Evolutionary conservation across 2,888 invertebrate genomes (phyloP).

Genomic region (Drosophila incognita): DNA sequence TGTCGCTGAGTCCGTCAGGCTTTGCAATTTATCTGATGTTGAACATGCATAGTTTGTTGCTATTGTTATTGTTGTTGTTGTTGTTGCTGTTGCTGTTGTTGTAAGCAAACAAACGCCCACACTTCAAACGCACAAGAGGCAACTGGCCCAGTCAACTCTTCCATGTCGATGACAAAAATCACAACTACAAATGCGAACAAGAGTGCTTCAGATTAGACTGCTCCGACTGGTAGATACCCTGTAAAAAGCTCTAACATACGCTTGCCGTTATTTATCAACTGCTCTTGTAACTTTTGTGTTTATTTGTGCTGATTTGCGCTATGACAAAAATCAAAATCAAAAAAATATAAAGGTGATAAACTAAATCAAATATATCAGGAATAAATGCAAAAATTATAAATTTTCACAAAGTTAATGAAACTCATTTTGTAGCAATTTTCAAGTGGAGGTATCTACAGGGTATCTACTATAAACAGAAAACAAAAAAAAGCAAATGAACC

Average conservation of each 20-base stretch:
- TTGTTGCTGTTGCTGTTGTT: constrained; percentile 50
- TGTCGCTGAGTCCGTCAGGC: constrained; percentile 60
- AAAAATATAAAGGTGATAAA: background rate
- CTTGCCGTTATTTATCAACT: background rate
- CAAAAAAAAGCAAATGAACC: constrained; percentile 12
- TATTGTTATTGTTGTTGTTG: constrained; percentile 18
- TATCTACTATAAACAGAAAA: constrained; percentile 13
- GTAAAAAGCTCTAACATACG: accelerated
- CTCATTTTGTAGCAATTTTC: background rate
- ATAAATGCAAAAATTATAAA: background rate
- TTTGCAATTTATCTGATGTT: constrained; percentile 79
- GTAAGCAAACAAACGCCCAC: constrained; percentile 77
- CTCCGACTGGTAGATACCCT: background rate
- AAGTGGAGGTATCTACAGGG: background rate
- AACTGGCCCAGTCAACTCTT: constrained; percentile 65
- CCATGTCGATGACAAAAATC: constrained; percentile 75
- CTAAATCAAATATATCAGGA: background rate
- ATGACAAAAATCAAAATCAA: background rate
- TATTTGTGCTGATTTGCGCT: background rate
- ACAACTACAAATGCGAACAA: constrained; percentile 25
- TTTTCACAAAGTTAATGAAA: accelerated
- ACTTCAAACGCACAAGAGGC: constrained; percentile 51
- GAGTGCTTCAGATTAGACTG: background rate
- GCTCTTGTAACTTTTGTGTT: background rate
- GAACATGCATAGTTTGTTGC: constrained; percentile 74